Percentiles rank a stretch among this genome's conserved stretches.
These are phyloP conservation scores for Apostichopus californicus DNA, from an alignment of 35 echinoderm and acorn worm genomes.

Conservation along the genomic window DNA sequence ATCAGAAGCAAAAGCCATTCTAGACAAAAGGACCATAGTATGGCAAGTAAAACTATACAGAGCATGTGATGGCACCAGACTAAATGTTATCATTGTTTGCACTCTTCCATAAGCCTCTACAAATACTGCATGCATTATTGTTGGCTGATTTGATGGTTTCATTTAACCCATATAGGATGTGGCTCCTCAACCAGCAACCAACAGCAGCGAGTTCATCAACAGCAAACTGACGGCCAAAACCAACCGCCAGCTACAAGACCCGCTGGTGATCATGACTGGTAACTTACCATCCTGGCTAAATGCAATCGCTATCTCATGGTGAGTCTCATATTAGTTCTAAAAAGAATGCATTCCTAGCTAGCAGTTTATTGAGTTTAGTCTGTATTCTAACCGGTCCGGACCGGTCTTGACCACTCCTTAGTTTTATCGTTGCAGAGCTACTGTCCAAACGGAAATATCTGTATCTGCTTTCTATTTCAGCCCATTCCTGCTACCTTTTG, in stretches of 20 bases:
- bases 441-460: no score
- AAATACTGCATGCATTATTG: no score
- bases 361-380: no score
- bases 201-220: conserved; percentile 85
- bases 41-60: no score
- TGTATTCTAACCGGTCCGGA: background rate
- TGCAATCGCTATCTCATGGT: conserved; percentile 90
- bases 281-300: conserved; percentile 97
- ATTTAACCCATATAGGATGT: conserved; percentile 59
- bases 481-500: conserved; percentile 96
- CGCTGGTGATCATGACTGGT: conserved; percentile 97
- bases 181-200: conserved; percentile 69
- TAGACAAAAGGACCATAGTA: no score
- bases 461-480: conserved; percentile 44
- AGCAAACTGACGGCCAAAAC: conserved; percentile 97
- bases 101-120: no score
- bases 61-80: no score
- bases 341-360: no score
- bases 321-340: background rate
- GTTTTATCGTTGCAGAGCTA: no score
- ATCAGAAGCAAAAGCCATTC: no score
- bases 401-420: background rate
- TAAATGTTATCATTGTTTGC: no score
- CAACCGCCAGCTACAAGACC: conserved; percentile 93
- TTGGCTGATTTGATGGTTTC: no score